Evolutionary conservation across 2,888 invertebrate genomes (phyloP), one percentile per base, ranked within the genome.

Genomic region (Parascotia fuliginaria): DNA sequence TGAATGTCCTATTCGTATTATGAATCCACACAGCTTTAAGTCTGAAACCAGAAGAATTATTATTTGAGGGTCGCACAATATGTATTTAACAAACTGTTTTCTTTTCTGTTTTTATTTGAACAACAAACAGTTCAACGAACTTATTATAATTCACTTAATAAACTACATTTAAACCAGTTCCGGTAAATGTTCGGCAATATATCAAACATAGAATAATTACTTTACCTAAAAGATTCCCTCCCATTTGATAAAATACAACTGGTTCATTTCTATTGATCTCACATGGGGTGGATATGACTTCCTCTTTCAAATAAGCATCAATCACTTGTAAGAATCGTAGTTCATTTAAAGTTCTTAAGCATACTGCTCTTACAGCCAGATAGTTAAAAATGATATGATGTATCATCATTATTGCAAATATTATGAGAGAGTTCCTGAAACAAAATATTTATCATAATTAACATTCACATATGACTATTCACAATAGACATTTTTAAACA

Each of bases 351-450:
- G 96, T 95, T 62, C 95, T 94, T 79, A 98, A 93, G 64, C 95
- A 94, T 7, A 99, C 94, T 0, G 96, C 92, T 59, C 94, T 94
- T 0, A 99, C 97, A 1, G 98, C 98, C 65, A 94, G 93, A 78
- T 97, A 97, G 89, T 99, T 99, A 40, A 96, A 96, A 75, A 94
- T 94, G 11, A 99, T 91, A 88, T 99, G 99, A 11, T 97, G 80
- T 27, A 93, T 65, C 28, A 97, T 96, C 80, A 98, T 95, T 9
- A 95, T 24, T 29, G 94, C 66, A 84, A 97, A 98, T 48, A 98
- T 80, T n/a, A 86, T 72, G 92, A 97, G 94, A 33, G 96, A 94
- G 65, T 94, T 91, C 55, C 97, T 97, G 86, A 33, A 77, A 76
- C n/a, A n/a, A n/a, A n/a, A n/a, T n/a, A n/a, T n/a, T n/a, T n/a